Base-by-base conservation (phyloP, 2,797 vertebrate species). In the Orestias chungarensis region DNA sequence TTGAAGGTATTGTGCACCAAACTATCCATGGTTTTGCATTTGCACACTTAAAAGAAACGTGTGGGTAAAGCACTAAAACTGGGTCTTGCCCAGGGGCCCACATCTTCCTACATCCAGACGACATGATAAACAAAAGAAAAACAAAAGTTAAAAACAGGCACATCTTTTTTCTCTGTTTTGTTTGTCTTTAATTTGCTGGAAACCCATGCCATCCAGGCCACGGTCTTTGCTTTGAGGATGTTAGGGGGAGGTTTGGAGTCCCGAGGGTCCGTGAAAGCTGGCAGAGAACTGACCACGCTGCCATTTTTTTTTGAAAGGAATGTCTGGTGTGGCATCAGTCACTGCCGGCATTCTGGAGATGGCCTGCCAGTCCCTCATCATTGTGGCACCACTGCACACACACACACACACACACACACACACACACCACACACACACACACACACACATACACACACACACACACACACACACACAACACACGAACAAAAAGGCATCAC, bases 311-410 rank as follows among this genome's bases (percentile, higher is more conserved):
- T 79, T 92, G 86, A 91, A 88, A 88, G 91, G 92, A 93, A 93
- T 92, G 89, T 88, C 86, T 91, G 90, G 86, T 90, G 89, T 89
- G 89, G 91, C 92, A 91, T 92, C 93, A 92, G 92, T 93, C 93
- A 93, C 92, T 93, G 82, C 86, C 92, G 93, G 93, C 92, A 94
- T 91, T 70, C 90, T 87, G 79, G 86, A 79, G 83, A 83, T 75
- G 83, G 84, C 70, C 87, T 92, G 92, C 86, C 90, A 93, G 90
- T 87, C 80, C 89, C 87, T 86, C 86, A 86, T 86, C 79, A 87
- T 76, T 81, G 82, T 82, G 82, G 88, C 87, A 86, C 79, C 25
- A 55, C 81, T 75, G 62, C 84, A 81, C 81, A 75, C 79, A 78
- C 83, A 80, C 82, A 72, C 73, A 78, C 81, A 66, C 75, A 76